These are phyloP conservation scores for Melanophora roralis DNA, from an alignment of 2,888 invertebrate species.

Conservation along the genomic window DNA sequence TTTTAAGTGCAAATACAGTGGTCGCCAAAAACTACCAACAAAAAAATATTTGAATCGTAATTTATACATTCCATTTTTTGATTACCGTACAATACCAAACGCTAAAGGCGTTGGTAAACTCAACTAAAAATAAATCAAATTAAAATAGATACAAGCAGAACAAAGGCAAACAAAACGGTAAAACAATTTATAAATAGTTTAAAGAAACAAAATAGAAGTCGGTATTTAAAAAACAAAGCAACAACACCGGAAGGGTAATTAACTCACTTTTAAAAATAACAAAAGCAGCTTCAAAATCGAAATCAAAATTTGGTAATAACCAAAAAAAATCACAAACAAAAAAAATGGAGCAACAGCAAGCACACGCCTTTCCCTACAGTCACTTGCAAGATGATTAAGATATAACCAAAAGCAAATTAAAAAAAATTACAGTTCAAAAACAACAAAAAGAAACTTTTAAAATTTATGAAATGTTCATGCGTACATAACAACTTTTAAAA, in stretches of 20 bases:
- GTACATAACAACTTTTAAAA: background rate
- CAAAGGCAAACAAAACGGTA: background rate
- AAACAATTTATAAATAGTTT: constrained; percentile 36
- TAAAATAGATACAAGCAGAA: background rate
- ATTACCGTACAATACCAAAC: constrained; percentile 23
- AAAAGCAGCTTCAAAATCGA: constrained; percentile 37
- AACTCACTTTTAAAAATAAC: constrained; percentile 70
- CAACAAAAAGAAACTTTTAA: constrained; percentile 4
- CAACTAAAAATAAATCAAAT: constrained; percentile 21
- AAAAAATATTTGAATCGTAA: background rate
- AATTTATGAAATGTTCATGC: constrained; percentile 23
- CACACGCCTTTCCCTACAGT: constrained; percentile 60
- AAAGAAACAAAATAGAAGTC: constrained; percentile 2
- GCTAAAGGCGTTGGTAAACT: constrained; percentile 54
- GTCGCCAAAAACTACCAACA: constrained; percentile 8
- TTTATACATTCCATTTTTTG: constrained; percentile 37
- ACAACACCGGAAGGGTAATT: constrained; percentile 74
- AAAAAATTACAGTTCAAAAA: background rate
- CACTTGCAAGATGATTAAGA: constrained; percentile 16
- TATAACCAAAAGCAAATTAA: background rate
- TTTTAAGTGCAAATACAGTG: constrained; percentile 31
- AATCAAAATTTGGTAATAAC: constrained; percentile 26
- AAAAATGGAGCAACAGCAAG: constrained; percentile 41
- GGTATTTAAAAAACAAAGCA: background rate
- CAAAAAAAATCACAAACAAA: constrained; percentile 22